phyloP scores from a whole-genome alignment of 1,140 invertebrate genomes.

The Littorina saxatilis region DNA sequence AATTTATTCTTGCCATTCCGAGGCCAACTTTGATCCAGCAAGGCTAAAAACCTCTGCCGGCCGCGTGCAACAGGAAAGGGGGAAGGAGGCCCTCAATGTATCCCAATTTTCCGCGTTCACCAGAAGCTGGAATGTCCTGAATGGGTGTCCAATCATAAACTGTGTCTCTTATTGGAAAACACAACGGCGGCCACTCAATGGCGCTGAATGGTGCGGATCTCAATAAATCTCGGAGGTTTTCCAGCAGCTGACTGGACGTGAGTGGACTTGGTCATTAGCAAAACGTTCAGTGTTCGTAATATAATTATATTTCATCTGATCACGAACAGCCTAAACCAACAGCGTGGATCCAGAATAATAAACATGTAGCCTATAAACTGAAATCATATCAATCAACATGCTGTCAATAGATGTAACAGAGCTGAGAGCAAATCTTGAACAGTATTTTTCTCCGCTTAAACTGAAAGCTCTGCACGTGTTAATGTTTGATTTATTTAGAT shows the following conservation, averaged over 20 bases:
- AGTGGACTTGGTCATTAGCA: no score
- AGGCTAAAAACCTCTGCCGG: slow-evolving; percentile 1
- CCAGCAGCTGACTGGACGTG: background rate
- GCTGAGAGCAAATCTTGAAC: no score
- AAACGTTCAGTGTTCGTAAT: no score
- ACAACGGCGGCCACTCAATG: slow-evolving; percentile 25
- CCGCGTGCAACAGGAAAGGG: slow-evolving; percentile 25
- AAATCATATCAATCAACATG: no score
- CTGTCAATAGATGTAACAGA: no score
- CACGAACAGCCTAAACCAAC: no score
- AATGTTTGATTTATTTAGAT: no score
- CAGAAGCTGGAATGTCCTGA: background rate
- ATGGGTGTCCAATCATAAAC: slow-evolving; percentile 35
- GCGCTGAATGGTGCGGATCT: slow-evolving; percentile 15
- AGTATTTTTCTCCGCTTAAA: no score
- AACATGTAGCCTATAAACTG: no score
- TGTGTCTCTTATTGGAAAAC: slow-evolving; percentile 31
- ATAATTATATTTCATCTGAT: no score
- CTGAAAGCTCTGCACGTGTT: no score
- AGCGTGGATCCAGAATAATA: no score
- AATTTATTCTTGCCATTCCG: slow-evolving; percentile 43
- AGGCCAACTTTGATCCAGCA: slow-evolving; percentile 32
- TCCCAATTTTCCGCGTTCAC: slow-evolving; percentile 31
- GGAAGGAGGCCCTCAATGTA: slow-evolving; percentile 18
- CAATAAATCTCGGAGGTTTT: slow-evolving; percentile 16